Evolutionary conservation across 2,888 invertebrate genomes (phyloP).

Genomic region (Trissolcus japonicus): DNA sequence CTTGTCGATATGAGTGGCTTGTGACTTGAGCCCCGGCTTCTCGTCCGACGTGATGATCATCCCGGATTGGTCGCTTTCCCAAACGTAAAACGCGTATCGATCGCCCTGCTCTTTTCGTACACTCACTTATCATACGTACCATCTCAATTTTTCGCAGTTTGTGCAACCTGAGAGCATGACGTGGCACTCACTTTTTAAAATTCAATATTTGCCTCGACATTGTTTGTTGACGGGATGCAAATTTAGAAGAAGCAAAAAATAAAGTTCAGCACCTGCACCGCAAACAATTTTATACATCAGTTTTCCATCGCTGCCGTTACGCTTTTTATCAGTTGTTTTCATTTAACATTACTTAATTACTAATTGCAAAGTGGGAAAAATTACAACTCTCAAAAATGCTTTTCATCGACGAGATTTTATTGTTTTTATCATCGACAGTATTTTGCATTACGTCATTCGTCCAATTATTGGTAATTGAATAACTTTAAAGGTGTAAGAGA

Average conservation of each 20-base stretch:
- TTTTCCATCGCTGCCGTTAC: neutral
- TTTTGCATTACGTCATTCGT: slow-evolving; percentile 8
- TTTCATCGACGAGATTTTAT: too few species aligned
- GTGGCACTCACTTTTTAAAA: slow-evolving; percentile 25
- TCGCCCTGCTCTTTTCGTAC: slow-evolving; percentile 20
- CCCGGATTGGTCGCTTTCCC: slow-evolving; percentile 35
- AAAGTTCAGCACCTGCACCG: neutral
- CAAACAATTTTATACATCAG: too few species aligned
- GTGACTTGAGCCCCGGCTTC: slow-evolving; percentile 34
- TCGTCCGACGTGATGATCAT: slow-evolving; percentile 50
- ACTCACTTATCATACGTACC: slow-evolving; percentile 38
- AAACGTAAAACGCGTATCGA: slow-evolving; percentile 41
- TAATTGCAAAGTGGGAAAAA: too few species aligned
- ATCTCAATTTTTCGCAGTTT: slow-evolving; percentile 53
- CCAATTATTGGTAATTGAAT: slow-evolving; percentile 41
- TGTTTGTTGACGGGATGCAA: neutral
- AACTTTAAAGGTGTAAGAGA: slow-evolving; percentile 17
- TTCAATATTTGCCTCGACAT: slow-evolving; percentile 27
- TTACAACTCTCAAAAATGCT: too few species aligned
- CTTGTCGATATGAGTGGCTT: slow-evolving; percentile 43
- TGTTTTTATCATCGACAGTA: slow-evolving; percentile 17
- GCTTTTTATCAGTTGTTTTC: neutral
- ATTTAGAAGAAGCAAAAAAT: neutral
- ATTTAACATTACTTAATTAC: too few species aligned
- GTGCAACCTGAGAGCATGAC: slow-evolving; percentile 35